A percentile compares a stretch with the other conserved stretches of the same genome.
phyloP scores from a whole-genome alignment of 2,113 vertebrate species.

The Muscicapa adusta region DNA sequence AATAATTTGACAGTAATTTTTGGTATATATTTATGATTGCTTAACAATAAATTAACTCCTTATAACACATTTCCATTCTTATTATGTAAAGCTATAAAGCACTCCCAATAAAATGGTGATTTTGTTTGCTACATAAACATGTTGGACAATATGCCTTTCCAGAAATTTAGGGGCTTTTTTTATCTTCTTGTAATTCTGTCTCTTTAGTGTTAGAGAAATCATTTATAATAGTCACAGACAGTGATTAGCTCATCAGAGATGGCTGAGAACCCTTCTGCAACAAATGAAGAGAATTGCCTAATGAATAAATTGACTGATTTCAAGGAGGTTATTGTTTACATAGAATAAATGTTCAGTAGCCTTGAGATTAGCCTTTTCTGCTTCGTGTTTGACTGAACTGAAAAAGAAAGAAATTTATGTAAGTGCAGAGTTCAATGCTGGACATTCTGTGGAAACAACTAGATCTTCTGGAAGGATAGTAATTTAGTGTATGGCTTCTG shows the following conservation, averaged over 20 bases:
- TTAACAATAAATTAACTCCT: neutral
- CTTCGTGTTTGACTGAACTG: neutral
- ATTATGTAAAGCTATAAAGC: neutral
- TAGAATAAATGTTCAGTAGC: neutral
- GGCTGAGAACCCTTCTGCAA: neutral
- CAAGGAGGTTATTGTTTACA: neutral
- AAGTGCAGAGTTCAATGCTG: neutral
- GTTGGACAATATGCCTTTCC: neutral
- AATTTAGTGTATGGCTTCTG: neutral
- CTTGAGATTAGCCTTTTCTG: neutral
- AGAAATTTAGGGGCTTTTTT: neutral
- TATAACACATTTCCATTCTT: neutral
- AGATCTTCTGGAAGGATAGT: neutral
- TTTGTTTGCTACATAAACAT: rapidly evolving
- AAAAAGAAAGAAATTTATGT: neutral
- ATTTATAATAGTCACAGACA: neutral
- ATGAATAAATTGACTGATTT: neutral
- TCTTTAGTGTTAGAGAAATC: neutral
- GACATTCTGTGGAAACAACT: neutral
- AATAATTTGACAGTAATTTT: neutral
- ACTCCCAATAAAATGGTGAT: neutral
- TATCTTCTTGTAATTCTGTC: neutral
- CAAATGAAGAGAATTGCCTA: neutral
- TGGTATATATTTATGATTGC: neutral
- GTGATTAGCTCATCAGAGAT: neutral